phyloP scores from a whole-genome alignment of 2,113 vertebrate genomes.

The Psittacus erithacus region DNA sequence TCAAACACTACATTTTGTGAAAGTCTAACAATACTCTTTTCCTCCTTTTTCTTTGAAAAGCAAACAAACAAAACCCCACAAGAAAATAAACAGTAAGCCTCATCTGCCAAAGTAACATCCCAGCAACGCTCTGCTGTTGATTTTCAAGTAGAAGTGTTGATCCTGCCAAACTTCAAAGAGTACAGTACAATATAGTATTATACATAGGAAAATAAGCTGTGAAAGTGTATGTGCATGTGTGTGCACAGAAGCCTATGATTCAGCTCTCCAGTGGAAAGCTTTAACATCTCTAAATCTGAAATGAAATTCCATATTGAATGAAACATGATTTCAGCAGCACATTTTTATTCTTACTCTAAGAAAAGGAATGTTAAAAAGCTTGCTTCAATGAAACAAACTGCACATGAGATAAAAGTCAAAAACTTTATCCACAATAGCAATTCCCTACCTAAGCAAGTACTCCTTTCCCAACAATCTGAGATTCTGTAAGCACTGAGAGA shows the following conservation, averaged over 20 bases:
- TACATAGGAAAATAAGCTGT: not conserved
- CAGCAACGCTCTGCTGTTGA: not conserved
- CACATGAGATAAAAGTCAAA: not conserved
- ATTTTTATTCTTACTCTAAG: not conserved
- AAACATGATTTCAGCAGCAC: not conserved
- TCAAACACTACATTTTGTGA: not conserved
- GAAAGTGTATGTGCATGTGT: not conserved
- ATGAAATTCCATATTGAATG: not conserved
- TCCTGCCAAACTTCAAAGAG: not conserved
- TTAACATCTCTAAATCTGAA: not conserved
- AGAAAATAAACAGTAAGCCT: not conserved
- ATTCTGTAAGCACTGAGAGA: not conserved
- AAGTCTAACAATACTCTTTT: not conserved
- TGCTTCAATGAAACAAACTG: not conserved
- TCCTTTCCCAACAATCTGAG: not conserved
- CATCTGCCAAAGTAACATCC: not conserved
- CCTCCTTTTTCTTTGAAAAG: not conserved
- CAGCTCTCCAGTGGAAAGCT: not conserved
- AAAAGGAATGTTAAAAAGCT: not conserved
- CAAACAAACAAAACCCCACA: not conserved
- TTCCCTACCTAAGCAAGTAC: not conserved
- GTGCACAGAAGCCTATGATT: not conserved
- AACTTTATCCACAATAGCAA: not conserved
- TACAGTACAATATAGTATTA: not conserved
- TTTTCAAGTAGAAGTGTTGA: not conserved